Conservation (phyloP, 2,888 invertebrate species). For the Hydropsyche betteni region DNA sequence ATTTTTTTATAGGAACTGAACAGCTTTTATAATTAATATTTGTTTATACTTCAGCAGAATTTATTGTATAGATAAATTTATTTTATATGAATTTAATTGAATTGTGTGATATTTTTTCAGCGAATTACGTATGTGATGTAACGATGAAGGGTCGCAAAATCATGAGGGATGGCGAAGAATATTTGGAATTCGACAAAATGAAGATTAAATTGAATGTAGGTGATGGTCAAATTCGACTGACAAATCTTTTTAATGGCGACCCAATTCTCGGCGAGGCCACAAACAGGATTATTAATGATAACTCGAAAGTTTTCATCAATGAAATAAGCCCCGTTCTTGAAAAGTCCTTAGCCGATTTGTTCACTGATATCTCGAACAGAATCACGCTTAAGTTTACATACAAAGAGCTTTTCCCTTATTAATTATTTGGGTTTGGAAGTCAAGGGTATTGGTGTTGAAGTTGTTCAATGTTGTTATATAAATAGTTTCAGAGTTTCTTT, state of each 20-base stretch:
- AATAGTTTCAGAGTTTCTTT: too few species aligned
- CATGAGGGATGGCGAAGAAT: constrained; percentile 66
- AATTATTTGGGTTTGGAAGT: too few species aligned
- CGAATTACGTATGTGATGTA: constrained; percentile 72
- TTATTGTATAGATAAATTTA: too few species aligned
- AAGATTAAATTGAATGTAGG: constrained; percentile 70
- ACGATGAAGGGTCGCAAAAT: constrained; percentile 71
- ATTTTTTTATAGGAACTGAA: too few species aligned
- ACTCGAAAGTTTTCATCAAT: constrained; percentile 72
- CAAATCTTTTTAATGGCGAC: constrained; percentile 74
- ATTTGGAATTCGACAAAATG: constrained; percentile 72
- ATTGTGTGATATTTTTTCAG: constrained; percentile 58
- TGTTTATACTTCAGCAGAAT: too few species aligned
- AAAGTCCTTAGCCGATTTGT: constrained; percentile 69
- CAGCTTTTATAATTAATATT: too few species aligned
- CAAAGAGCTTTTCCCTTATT: constrained; percentile 72
- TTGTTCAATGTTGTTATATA: too few species aligned
- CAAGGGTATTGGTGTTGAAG: too few species aligned
- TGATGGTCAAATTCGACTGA: constrained; percentile 68
- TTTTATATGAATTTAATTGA: too few species aligned
- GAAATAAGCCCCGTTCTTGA: constrained; percentile 75
- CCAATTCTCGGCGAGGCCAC: constrained; percentile 72
- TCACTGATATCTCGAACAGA: constrained; percentile 75
- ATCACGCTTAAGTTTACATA: constrained; percentile 75
- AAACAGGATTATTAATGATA: constrained; percentile 74